Conservation (phyloP, 1,140 invertebrate species). For the Eupeodes corollae region DNA sequence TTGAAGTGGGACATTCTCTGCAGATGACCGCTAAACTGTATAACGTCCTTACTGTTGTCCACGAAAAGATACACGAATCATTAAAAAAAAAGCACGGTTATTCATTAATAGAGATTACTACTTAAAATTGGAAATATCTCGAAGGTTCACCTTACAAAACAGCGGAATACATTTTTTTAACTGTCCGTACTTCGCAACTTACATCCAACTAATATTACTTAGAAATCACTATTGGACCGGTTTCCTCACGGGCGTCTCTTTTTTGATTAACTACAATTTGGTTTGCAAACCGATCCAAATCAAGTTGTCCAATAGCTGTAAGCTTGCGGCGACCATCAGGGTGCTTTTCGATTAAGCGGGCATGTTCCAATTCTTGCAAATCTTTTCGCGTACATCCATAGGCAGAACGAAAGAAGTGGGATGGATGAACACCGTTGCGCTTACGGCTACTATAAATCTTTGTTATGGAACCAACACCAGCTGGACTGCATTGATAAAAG, state of each 20-base stretch:
- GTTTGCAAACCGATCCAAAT: slow-evolving; percentile 94
- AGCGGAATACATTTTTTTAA: too few relatives aligned
- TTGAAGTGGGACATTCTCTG: too few relatives aligned
- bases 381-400: slow-evolving; percentile 86
- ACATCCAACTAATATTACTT: slow-evolving; percentile 23
- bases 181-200: slow-evolving; percentile 17
- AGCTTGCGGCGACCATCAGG: slow-evolving; percentile 77
- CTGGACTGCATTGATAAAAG: slow-evolving; percentile 87
- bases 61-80: too few relatives aligned
- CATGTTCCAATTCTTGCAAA: slow-evolving; percentile 81
- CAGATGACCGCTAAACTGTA: too few relatives aligned
- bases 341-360: slow-evolving; percentile 90
- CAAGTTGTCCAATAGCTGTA: slow-evolving; percentile 83
- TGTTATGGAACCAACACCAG: slow-evolving; percentile 87
- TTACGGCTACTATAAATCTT: slow-evolving; percentile 95
- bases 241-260: slow-evolving; percentile 46
- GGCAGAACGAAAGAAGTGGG: slow-evolving; percentile 84
- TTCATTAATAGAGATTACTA: too few relatives aligned
- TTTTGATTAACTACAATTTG: slow-evolving; percentile 71
- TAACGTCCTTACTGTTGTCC: too few relatives aligned
- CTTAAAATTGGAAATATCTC: too few relatives aligned
- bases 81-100: too few relatives aligned
- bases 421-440: slow-evolving; percentile 88
- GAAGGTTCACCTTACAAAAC: too few relatives aligned
- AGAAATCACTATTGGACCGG: slow-evolving; percentile 37